Evolutionary conservation across 1,140 invertebrate species (phyloP), one percentile per base, ranked within the genome.

Genomic region (Anastrepha ludens): DNA sequence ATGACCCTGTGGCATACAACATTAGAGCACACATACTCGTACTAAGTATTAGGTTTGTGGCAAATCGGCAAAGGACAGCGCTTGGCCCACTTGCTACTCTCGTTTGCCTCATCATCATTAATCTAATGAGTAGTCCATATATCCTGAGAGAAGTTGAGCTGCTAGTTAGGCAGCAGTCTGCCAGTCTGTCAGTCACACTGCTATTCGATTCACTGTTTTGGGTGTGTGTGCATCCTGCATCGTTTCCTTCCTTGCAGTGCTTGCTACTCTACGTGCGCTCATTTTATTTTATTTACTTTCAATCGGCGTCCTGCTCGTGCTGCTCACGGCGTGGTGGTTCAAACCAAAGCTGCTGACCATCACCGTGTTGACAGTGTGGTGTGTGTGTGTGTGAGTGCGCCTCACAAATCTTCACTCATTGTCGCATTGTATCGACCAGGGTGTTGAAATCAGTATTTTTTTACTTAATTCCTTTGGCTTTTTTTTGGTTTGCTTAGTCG

Each of bases 61-160:
- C 47, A 81, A 15, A 55, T 50, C 41, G 47, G n/a, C n/a, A 81
- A 20, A 55, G 47, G 74, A 55, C 47, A 78, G 50, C 41, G 47
- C 13, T 78, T 50, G 70, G 15, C 44, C 17, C 70, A 81, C n/a
- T 81, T 58, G 47, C 8, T 29, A 17, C 9, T 47, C 50, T 55
- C n/a, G 74, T 81, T 81, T 29, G 47, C 47, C 20, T 55, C 74
- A n/a, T 55, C 74, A n/a, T 55, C 74, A 81, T 50, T 81, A 55
- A 81, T 81, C 74, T 81, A 81, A 81, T 81, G 74, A 81, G 74
- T 44, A 9, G 15, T 62, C 20, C 47, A 81, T 81, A 81, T 81
- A 81, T 81, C 74, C 44, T 81, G 11, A 50, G 9, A 5, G 17
- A 9, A 81, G 44, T 81, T 81, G n/a, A 55, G 44, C 44, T 8